Evolutionary conservation across 92 coral and sea anemone genomes (phyloP).

Genomic region (Porites cylindrica): DNA sequence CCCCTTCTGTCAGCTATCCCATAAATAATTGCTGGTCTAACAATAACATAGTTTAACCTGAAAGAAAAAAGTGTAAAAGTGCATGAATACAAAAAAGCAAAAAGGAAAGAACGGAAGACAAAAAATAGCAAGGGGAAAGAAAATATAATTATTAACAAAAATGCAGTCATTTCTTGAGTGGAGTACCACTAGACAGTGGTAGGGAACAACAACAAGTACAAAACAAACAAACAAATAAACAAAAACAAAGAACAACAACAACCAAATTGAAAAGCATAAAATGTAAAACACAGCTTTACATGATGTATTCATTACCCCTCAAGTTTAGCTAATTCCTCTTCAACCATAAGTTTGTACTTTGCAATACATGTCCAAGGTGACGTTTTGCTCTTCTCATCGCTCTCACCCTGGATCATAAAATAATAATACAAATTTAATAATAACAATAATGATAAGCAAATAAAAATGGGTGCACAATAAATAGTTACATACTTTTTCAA

Average conservation of each 20-base stretch:
- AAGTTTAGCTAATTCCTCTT: slow-evolving; percentile 81
- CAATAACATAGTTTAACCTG: slow-evolving; percentile 87
- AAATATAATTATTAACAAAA: too few relatives aligned
- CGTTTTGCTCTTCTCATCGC: slow-evolving; percentile 81
- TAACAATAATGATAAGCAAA: neutral
- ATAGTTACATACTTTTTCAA: neutral
- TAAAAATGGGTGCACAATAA: neutral
- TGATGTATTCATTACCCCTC: slow-evolving; percentile 74
- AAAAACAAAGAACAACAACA: neutral
- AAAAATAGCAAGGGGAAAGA: neutral
- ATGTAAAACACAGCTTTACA: neutral
- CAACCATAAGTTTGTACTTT: slow-evolving; percentile 89
- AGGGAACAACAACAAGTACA: too few relatives aligned
- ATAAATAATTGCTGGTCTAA: slow-evolving; percentile 92
- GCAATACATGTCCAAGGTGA: slow-evolving; percentile 96
- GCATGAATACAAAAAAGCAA: too few relatives aligned
- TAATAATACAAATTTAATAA: neutral
- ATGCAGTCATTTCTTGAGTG: neutral
- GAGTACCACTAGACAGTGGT: too few relatives aligned
- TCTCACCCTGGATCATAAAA: slow-evolving; percentile 66
- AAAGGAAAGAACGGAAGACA: too few relatives aligned
- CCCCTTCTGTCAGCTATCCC: slow-evolving; percentile 93
- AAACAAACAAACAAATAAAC: neutral
- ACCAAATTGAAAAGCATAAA: too few relatives aligned
- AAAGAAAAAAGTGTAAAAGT: neutral